Conservation (phyloP, 1,140 invertebrate genomes). For the Lepidotrigona ventralis region DNA sequence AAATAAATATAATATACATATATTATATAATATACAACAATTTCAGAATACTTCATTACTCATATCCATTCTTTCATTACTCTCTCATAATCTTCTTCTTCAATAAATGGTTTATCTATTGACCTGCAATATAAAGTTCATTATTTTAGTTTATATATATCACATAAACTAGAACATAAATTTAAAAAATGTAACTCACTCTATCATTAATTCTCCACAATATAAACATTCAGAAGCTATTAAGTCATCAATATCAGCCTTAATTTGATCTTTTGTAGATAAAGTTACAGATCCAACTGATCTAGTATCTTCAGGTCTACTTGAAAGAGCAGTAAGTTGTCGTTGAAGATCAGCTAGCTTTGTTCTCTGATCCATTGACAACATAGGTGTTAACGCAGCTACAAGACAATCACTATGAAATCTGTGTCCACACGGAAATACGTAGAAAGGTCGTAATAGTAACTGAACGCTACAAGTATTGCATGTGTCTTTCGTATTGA, state of each 20-base stretch:
- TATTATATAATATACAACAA: slow-evolving; percentile 8
- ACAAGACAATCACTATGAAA: slow-evolving; percentile 97
- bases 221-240: slow-evolving; percentile 95
- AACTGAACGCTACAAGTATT: slow-evolving; percentile 90
- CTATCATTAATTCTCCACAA: slow-evolving; percentile 96
- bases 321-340: slow-evolving; percentile 81
- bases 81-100: slow-evolving; percentile 89
- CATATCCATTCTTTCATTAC: slow-evolving; percentile 92
- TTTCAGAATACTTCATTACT: slow-evolving; percentile 50
- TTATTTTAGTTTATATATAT: slow-evolving; percentile 26
- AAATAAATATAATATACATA: slow-evolving; percentile 27
- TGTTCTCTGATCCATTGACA: slow-evolving; percentile 83
- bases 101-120: slow-evolving; percentile 92
- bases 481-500: slow-evolving; percentile 90
- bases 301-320: slow-evolving; percentile 80
- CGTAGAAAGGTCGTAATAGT: slow-evolving; percentile 92
- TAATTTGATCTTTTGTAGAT: slow-evolving; percentile 85
- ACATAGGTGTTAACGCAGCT: slow-evolving; percentile 86
- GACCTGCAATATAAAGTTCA: slow-evolving; percentile 76
- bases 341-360: slow-evolving; percentile 84
- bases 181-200: slow-evolving; percentile 74
- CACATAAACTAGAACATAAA: not conserved
- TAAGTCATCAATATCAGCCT: slow-evolving; percentile 93
- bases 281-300: slow-evolving; percentile 81
- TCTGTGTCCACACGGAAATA: slow-evolving; percentile 96